phyloP scores from a whole-genome alignment of 2,888 invertebrate genomes.

The Parnassius smintheus region DNA sequence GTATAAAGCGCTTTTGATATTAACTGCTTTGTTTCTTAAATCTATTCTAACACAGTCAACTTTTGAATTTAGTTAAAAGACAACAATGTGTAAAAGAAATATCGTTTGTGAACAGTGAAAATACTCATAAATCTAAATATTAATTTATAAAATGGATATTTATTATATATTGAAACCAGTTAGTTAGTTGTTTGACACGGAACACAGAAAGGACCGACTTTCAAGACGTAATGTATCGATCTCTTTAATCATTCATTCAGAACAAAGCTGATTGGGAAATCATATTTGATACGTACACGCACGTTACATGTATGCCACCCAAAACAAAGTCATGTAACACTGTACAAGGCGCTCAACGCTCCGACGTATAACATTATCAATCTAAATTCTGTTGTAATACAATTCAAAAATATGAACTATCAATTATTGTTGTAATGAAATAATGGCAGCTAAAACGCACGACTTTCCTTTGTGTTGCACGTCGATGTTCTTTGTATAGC shows the following conservation, averaged over 20 bases:
- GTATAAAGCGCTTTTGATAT: too few relatives aligned
- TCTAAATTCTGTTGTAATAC: constrained; percentile 60
- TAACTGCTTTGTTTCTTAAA: too few relatives aligned
- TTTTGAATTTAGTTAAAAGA: too few relatives aligned
- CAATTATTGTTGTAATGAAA: constrained; percentile 73
- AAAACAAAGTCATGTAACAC: constrained; percentile 41
- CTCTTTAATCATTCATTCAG: constrained; percentile 59
- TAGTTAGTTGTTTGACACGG: background rate
- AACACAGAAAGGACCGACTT: background rate
- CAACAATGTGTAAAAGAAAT: too few relatives aligned
- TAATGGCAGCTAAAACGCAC: constrained; percentile 66
- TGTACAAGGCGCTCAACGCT: constrained; percentile 33
- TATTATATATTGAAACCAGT: too few relatives aligned
- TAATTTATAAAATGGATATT: too few relatives aligned
- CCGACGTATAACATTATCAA: constrained; percentile 65
- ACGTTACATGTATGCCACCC: constrained; percentile 45
- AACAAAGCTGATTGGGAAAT: constrained; percentile 50
- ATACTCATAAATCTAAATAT: too few relatives aligned
- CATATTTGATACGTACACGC: constrained; percentile 35
- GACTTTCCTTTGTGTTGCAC: constrained; percentile 42
- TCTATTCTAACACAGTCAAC: too few relatives aligned
- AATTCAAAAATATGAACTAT: constrained; percentile 57
- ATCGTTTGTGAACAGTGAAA: too few relatives aligned
- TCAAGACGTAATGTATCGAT: constrained; percentile 62
- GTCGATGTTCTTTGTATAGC: constrained; percentile 30